Percentiles rank a stretch among this genome's conserved stretches.
These are phyloP conservation scores for Coregonus clupeaformis DNA, from an alignment of 2,113 vertebrate species.

Conservation along the genomic window DNA sequence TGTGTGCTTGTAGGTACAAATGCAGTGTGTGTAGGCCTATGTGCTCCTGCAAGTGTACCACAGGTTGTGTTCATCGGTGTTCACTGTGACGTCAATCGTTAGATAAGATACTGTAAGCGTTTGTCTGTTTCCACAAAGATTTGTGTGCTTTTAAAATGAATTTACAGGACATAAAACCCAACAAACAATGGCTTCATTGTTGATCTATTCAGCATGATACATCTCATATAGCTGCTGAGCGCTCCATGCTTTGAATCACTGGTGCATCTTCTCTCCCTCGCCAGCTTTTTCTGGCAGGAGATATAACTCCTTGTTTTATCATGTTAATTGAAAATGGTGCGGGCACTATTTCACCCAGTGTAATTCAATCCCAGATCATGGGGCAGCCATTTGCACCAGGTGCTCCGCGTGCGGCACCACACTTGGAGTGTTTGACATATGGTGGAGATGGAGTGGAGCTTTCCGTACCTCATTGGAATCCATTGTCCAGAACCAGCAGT, in stretches of 20 bases:
- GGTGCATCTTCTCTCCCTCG: neutral
- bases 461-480: neutral
- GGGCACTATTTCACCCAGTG: constrained; percentile 16
- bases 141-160: no score
- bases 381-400: constrained; percentile 15
- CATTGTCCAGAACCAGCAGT: constrained; percentile 33
- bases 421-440: neutral
- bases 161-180: no score
- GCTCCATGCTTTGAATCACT: no score
- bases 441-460: neutral
- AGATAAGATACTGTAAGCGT: no score
- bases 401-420: neutral
- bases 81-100: no score
- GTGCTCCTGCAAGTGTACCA: neutral
- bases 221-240: no score
- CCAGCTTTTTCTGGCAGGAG: neutral
- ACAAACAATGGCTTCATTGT: no score
- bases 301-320: neutral
- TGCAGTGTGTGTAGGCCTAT: neutral
- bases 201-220: no score
- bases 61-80: no score
- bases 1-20: constrained; percentile 5
- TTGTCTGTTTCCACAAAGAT: no score
- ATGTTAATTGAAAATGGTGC: constrained; percentile 30
- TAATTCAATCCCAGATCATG: constrained; percentile 42